Conservation (phyloP, 2,113 vertebrate genomes). For the Nettapus auritus region DNA sequence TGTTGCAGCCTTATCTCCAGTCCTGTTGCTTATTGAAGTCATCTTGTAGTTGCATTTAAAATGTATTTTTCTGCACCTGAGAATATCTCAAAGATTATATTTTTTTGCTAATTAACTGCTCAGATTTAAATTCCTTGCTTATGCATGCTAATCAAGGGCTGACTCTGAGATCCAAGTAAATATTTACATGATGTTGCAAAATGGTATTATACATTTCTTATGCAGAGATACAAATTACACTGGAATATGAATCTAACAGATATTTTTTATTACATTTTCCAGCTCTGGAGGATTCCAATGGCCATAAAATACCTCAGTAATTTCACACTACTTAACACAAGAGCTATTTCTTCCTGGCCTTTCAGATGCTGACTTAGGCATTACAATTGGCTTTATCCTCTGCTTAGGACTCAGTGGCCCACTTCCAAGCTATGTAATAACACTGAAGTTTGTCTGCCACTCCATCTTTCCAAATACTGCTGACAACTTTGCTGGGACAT, state of each 20-base stretch:
- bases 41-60: background rate
- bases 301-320: background rate
- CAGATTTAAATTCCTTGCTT: background rate
- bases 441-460: background rate
- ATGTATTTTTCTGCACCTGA: background rate
- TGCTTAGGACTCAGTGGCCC: background rate
- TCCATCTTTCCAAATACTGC: background rate
- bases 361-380: background rate
- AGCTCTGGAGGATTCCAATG: background rate
- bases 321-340: background rate
- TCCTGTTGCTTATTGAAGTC: background rate
- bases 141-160: background rate
- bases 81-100: background rate
- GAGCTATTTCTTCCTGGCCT: background rate
- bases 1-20: background rate
- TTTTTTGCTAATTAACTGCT: background rate
- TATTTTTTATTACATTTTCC: background rate
- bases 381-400: background rate
- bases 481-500: background rate
- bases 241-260: background rate
- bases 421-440: background rate
- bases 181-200: constrained; percentile 2
- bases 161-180: background rate
- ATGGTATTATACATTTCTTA: background rate
- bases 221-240: background rate